phyloP scores from a whole-genome alignment of 2,888 invertebrate genomes.

The Microctonus hyperodae region DNA sequence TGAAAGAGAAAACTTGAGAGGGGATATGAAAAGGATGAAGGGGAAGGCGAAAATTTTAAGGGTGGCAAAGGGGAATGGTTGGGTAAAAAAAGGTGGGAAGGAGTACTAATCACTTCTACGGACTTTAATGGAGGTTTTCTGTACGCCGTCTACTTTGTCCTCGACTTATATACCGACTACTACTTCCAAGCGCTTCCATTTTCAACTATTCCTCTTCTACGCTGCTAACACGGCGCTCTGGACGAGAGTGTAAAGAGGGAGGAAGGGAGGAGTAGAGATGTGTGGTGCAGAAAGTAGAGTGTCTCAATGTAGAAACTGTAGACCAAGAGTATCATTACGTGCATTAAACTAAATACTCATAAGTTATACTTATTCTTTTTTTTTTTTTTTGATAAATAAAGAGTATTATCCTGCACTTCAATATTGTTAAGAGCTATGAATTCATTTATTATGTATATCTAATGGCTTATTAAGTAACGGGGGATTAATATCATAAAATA shows the following conservation, averaged over 20 bases:
- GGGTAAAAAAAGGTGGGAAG: slow-evolving; percentile 38
- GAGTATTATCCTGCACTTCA: too few species aligned
- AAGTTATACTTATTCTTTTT: slow-evolving; percentile 9
- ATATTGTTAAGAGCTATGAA: too few species aligned
- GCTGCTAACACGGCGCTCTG: not conserved
- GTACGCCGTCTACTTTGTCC: slow-evolving; percentile 63
- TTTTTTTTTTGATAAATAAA: too few species aligned
- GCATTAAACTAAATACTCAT: slow-evolving; percentile 56
- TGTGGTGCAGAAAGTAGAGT: slow-evolving; percentile 45
- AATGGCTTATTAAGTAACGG: too few species aligned
- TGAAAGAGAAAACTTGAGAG: slow-evolving; percentile 32
- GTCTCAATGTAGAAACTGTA: slow-evolving; percentile 55
- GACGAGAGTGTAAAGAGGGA: not conserved
- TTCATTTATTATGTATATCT: too few species aligned
- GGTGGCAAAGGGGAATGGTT: slow-evolving; percentile 11
- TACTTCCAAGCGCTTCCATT: slow-evolving; percentile 35
- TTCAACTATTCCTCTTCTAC: slow-evolving; percentile 29
- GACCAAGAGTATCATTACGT: slow-evolving; percentile 57
- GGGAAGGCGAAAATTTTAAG: slow-evolving; percentile 31
- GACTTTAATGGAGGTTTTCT: slow-evolving; percentile 64
- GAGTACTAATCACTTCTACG: slow-evolving; percentile 63
- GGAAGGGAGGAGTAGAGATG: not conserved
- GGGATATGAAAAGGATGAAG: slow-evolving; percentile 3
- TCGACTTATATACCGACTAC: slow-evolving; percentile 62
- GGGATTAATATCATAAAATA: too few species aligned